phyloP scores from a whole-genome alignment of 2,888 invertebrate genomes.

The Thereva unica region DNA sequence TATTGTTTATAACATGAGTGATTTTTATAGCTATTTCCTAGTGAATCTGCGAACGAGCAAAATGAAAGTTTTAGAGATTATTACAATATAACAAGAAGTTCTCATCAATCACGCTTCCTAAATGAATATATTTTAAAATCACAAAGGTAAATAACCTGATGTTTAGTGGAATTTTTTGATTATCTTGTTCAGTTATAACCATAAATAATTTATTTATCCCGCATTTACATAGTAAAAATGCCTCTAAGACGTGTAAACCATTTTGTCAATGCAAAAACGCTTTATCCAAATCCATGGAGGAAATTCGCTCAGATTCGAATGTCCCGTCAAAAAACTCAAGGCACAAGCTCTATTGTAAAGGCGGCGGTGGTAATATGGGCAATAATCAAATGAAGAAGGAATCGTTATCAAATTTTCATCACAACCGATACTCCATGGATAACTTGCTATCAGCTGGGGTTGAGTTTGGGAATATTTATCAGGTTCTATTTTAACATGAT shows the following conservation, averaged over 20 bases:
- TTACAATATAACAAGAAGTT: conserved; percentile 22
- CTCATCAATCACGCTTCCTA: conserved; percentile 15
- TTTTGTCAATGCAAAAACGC: conserved; percentile 33
- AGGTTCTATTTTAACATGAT: conserved; percentile 25
- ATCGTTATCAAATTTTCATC: conserved; percentile 35
- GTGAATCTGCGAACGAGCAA: conserved; percentile 12
- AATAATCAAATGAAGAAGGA: conserved; percentile 18
- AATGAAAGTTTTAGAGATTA: conserved; percentile 31
- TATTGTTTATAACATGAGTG: no score
- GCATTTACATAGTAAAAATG: conserved; percentile 16
- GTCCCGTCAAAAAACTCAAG: conserved; percentile 18
- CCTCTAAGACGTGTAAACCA: conserved; percentile 2
- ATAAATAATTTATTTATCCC: conserved; percentile 6
- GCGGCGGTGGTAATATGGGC: conserved; percentile 1
- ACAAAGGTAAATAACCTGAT: conserved; percentile 11
- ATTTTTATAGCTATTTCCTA: no score
- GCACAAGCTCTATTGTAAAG: conserved; percentile 10
- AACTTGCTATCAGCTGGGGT: conserved; percentile 40
- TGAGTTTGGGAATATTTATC: conserved; percentile 35
- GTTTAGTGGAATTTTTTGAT: background rate
- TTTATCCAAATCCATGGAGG: conserved; percentile 73
- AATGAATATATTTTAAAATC: conserved; percentile 7
- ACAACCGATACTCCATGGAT: conserved; percentile 42
- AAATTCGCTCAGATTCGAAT: conserved; percentile 65
- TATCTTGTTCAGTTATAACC: background rate